Evolutionary conservation across 2,888 invertebrate genomes (phyloP), one percentile per base, ranked within the genome.

Genomic region (Synanthedon formicaeformis): DNA sequence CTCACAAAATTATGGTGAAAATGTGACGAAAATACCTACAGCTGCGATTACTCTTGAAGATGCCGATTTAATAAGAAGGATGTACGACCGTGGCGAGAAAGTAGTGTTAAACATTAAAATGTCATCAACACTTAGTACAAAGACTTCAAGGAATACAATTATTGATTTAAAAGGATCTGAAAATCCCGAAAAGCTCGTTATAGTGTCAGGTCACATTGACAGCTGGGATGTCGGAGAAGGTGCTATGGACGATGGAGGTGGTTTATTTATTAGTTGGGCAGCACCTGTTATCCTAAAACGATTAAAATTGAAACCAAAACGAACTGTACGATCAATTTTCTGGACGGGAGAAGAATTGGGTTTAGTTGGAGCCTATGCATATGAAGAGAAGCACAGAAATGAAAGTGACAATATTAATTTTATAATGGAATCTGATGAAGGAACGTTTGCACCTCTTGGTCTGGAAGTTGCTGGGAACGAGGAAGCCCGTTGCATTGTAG

Each of bases 201-300:
- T 96, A 16, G 90, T 95, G 14, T 94, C 94, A 2, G 96, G 95
- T 12, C 96, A 96, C 73, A 86, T 96, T 27, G 96, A 96, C 67
- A 94, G 94, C 67, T 96, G 95, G 95, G 95, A 96, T 75, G 93
- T 95, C 11, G 95, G 95, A 1, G 90, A 93, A 63, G 96, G 95
- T 13, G 95, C 95, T 5, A 94, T 96, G 94, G 95, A 96, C 70
- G 95, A 96, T 63, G 95, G 93, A 23, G 94, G 93, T 54, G 95
- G 95, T 51, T 89, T 93, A 18, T 92, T 95, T 62, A 91, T 95
- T 41, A 92, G 94, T 18, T 94, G 93, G 92, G 91, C 91, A 58
- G 91, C 92, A 10, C 81, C 94, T 14, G 90, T 91, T 6, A 80
- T 94, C 41, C 72, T 95, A 4, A 91, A 91, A 60, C 78, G 80